Percentiles rank a stretch among this genome's conserved stretches.
These are phyloP conservation scores for Lordiphosa clarofinis DNA, from an alignment of 1,140 invertebrate genomes.

Conservation along the genomic window DNA sequence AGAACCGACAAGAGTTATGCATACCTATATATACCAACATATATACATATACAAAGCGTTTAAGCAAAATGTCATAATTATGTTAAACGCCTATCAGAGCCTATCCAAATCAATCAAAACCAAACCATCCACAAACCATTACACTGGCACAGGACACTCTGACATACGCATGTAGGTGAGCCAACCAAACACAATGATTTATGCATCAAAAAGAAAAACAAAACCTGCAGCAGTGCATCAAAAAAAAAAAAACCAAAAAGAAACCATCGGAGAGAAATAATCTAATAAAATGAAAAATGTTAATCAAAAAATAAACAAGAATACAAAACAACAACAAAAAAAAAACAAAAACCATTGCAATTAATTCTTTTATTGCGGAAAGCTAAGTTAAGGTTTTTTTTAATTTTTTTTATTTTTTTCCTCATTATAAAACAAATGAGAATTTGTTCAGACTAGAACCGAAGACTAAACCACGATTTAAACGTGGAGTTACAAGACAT, in stretches of 20 bases:
- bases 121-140: conserved; percentile 25
- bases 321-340: conserved; percentile 31
- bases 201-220: conserved; percentile 46
- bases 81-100: conserved; percentile 70
- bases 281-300: conserved; percentile 79
- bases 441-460: too few relatives aligned
- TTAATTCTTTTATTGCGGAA: too few relatives aligned
- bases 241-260: conserved; percentile 39
- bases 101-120: conserved; percentile 70
- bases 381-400: too few relatives aligned
- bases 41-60: conserved; percentile 36
- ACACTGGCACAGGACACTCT: conserved; percentile 2
- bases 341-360: not conserved
- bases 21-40: conserved; percentile 6
- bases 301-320: conserved; percentile 70
- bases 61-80: conserved; percentile 65
- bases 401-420: too few relatives aligned
- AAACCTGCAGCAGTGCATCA: conserved; percentile 45
- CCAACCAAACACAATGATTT: conserved; percentile 67
- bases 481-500: too few relatives aligned
- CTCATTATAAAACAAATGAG: too few relatives aligned
- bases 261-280: conserved; percentile 67
- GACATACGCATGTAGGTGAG: conserved; percentile 15
- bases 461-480: too few relatives aligned
- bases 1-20: conserved; percentile 8